Conservation (phyloP, 1,140 invertebrate genomes). For the Solenopsis invicta region DNA sequence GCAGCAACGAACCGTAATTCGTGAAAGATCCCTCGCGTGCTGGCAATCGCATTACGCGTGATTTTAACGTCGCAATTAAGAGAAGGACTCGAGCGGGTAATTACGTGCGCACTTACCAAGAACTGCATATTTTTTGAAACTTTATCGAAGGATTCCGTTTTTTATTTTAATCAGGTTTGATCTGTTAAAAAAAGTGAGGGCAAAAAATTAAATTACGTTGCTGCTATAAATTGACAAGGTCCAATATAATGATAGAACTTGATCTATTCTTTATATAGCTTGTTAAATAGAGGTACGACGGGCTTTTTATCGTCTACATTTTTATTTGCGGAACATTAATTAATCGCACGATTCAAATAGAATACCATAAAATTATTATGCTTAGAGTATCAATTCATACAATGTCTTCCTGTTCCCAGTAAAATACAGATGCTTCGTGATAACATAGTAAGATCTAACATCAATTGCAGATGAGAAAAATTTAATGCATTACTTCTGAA, state of each 20-base stretch:
- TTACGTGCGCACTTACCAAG: slow-evolving; percentile 1
- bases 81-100: neutral
- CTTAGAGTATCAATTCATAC: slow-evolving; percentile 3
- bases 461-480: neutral
- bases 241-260: neutral
- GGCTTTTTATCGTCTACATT: neutral
- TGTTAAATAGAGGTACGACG: neutral
- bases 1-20: neutral
- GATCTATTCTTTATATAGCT: neutral
- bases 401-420: neutral
- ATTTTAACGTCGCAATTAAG: slow-evolving; percentile 1
- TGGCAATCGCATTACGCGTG: neutral
- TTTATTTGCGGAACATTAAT: neutral
- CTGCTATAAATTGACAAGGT: neutral
- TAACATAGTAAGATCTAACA: neutral
- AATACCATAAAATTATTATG: neutral
- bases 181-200: neutral
- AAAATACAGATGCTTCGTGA: neutral
- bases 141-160: neutral
- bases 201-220: neutral
- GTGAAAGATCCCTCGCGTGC: neutral
- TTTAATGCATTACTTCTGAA: neutral
- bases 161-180: neutral
- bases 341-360: neutral
- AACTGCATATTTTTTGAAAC: neutral